Evolutionary conservation across 2,113 vertebrate genomes (phyloP).

Genomic region (Setophaga coronata): DNA sequence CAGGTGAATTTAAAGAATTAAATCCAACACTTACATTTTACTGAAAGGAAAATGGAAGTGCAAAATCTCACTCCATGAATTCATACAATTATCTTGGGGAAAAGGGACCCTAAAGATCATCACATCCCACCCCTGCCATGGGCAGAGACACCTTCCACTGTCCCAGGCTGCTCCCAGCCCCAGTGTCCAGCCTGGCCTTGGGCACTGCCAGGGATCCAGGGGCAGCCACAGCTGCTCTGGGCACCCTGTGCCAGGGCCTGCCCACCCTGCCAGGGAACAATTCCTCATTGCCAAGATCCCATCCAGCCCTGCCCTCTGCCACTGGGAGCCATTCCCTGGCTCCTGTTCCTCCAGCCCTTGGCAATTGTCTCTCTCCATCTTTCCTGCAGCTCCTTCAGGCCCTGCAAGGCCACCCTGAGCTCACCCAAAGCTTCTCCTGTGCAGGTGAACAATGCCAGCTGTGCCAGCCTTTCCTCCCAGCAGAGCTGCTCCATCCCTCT

Average conservation of each 20-base stretch:
- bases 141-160: not conserved
- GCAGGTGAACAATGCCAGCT: not conserved
- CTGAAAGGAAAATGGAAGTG: not conserved
- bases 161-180: not conserved
- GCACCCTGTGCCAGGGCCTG: not conserved
- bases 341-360: not conserved
- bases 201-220: not conserved
- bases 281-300: not conserved
- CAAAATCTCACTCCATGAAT: not conserved
- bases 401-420: too few relatives aligned
- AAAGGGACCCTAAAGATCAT: accelerated
- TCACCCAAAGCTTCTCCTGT: not conserved
- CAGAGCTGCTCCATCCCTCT: not conserved
- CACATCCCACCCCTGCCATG: accelerated
- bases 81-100: accelerated
- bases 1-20: not conserved
- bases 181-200: not conserved
- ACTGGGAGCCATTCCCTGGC: not conserved
- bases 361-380: too few relatives aligned
- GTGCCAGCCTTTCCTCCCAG: not conserved
- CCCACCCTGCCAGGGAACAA: not conserved
- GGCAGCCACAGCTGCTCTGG: not conserved
- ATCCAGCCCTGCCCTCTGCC: not conserved
- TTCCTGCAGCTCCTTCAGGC: too few relatives aligned
- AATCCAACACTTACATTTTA: not conserved